A percentile compares a stretch with the other conserved stretches of the same genome.
phyloP scores from a whole-genome alignment of 2,797 vertebrate species.

The Dicrostonyx torquatus region DNA sequence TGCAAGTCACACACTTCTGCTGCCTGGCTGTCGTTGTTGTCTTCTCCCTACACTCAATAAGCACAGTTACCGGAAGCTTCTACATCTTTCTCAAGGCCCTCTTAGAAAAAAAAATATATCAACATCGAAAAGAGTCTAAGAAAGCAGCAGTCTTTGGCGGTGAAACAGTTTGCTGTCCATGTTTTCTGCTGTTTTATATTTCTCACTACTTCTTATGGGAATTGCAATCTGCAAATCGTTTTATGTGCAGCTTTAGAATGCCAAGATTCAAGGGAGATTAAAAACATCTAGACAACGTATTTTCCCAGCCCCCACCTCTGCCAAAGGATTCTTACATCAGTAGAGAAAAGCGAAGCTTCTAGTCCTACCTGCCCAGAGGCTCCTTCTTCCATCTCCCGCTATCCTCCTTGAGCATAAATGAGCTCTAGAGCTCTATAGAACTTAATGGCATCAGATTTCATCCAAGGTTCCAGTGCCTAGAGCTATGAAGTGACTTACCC shows the following conservation, averaged over 20 bases:
- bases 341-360: slow-evolving; percentile 31
- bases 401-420: not conserved
- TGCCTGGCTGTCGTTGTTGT: not conserved
- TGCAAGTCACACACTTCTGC: not conserved
- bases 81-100: not conserved
- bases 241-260: not conserved
- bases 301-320: not conserved
- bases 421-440: not conserved
- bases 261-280: not conserved
- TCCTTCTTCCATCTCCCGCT: not conserved
- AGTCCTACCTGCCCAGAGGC: not conserved
- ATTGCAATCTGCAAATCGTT: not conserved
- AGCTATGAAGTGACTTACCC: slow-evolving; percentile 16
- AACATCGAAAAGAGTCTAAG: not conserved
- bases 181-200: slow-evolving; percentile 44
- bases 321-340: not conserved
- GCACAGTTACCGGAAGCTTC: slow-evolving; percentile 21
- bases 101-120: slow-evolving; percentile 3
- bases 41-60: not conserved
- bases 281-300: not conserved
- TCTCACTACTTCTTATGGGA: not conserved
- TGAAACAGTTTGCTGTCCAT: not conserved
- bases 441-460: not conserved
- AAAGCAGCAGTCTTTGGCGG: not conserved
- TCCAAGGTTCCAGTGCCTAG: not conserved